phyloP scores from a whole-genome alignment of 2,888 invertebrate species.

The Cataglyphis livida region DNA sequence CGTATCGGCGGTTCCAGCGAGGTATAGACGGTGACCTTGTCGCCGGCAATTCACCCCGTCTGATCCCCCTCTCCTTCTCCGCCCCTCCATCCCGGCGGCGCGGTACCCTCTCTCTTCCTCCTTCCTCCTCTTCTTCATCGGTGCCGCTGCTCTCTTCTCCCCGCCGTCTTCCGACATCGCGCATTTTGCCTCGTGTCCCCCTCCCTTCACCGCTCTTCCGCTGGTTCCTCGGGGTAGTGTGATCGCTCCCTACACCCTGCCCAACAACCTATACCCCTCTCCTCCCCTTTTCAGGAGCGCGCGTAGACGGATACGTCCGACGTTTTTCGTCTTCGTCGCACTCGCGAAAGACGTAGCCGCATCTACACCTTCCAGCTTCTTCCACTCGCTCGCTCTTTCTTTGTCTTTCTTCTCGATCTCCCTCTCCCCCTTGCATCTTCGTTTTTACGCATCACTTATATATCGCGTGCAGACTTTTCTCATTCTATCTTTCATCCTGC shows the following conservation, averaged over 20 bases:
- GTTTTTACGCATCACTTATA: constrained; percentile 52
- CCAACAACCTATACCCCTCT: constrained; percentile 57
- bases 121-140: constrained; percentile 61
- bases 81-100: constrained; percentile 58
- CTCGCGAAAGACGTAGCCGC: constrained; percentile 55
- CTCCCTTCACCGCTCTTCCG: constrained; percentile 35
- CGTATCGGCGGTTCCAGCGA: constrained; percentile 78
- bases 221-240: constrained; percentile 45
- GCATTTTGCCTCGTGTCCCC: constrained; percentile 25
- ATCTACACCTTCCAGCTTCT: constrained; percentile 22
- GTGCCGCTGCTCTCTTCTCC: constrained; percentile 47
- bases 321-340: constrained; percentile 59
- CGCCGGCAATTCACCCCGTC: constrained; percentile 85
- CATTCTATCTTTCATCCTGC: constrained; percentile 46
- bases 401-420: constrained; percentile 54
- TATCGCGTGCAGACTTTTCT: constrained; percentile 56
- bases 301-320: constrained; percentile 50
- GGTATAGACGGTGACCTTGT: constrained; percentile 84
- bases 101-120: constrained; percentile 57
- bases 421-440: constrained; percentile 42
- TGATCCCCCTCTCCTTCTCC: constrained; percentile 74
- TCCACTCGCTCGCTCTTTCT: constrained; percentile 43
- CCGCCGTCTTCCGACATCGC: constrained; percentile 41
- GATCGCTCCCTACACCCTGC: constrained; percentile 48
- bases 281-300: constrained; percentile 66